A percentile compares a stretch with the other conserved stretches of the same genome.
These are phyloP conservation scores for Ooceraea biroi DNA, from an alignment of 1,140 invertebrate species.

Conservation along the genomic window DNA sequence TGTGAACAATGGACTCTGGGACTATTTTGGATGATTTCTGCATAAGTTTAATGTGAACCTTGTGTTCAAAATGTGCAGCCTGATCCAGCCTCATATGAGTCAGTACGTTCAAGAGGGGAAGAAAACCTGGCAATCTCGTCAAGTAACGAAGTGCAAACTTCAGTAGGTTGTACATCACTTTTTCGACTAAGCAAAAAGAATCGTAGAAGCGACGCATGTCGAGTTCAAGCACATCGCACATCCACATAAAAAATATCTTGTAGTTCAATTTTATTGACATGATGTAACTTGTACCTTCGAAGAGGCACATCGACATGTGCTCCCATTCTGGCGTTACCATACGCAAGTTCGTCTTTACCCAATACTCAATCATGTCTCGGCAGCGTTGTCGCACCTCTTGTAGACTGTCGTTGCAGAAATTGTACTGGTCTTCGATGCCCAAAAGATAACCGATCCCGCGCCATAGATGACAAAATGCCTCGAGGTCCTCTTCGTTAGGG, in stretches of 20 bases:
- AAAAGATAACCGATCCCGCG: conserved; percentile 91
- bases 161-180: background rate
- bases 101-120: background rate
- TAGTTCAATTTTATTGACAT: background rate
- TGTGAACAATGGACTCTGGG: no score
- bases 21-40: background rate
- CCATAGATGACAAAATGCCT: conserved; percentile 94
- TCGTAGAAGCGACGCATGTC: conserved; percentile 6
- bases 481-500: conserved; percentile 87
- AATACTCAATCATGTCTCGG: conserved; percentile 80
- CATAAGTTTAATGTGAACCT: background rate
- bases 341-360: conserved; percentile 83
- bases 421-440: conserved; percentile 92
- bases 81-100: background rate
- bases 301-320: conserved; percentile 83
- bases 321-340: conserved; percentile 82
- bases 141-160: background rate
- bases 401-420: conserved; percentile 86
- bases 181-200: background rate
- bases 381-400: conserved; percentile 82
- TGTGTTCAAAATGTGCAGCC: background rate
- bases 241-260: background rate
- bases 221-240: background rate
- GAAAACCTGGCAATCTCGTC: background rate
- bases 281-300: conserved; percentile 77